Base-by-base conservation (phyloP, 2,888 invertebrate species). In the Cantharis lateralis region DNA sequence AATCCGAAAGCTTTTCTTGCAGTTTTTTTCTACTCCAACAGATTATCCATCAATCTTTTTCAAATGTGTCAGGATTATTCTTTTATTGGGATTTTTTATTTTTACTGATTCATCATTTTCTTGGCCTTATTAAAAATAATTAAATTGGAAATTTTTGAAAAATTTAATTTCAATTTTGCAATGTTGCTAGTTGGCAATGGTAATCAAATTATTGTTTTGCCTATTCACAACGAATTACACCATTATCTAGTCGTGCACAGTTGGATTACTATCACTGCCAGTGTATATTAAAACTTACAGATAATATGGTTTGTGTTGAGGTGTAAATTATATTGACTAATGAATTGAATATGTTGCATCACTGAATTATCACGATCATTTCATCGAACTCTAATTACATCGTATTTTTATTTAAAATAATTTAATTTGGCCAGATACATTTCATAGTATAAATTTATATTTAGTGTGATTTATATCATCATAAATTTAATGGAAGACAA, bases 41-140 rank as follows among this genome's bases (percentile, higher is more conserved):
- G 78, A 78, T 78, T 78, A 78, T 78, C 78, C 75, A 78, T 78
- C 78, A 78, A 78, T 75, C 70, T 72, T 69, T 48, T 77, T 74
- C 74, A 71, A 66, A 71, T 71, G 66, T 71, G 69, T 16, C 26
- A 70, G 71, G 72, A 62, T 71, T 68, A 48, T 48, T 48, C 48
- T 48, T 48, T 63, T 20, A 20, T 63, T 63, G 63, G 16, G 16
- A 20, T 18, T 63, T 66, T 66, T 24, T 74, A 68, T 16, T 24
- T 63, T 71, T 68, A 64, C 26, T 32, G 70, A 66, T 75, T 71
- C 69, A 64, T 76, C 68, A 20, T 48, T 63, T 62, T 62, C 24
- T 66, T 20, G 18, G n/a, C 11, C 9, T 24, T 66, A n/a, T 18
- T 20, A 66, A 24, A 32, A 18, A 9, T 16, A 63, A 63, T 20